phyloP scores from a whole-genome alignment of 2,113 vertebrate genomes.

The Marmota flaviventris region DNA sequence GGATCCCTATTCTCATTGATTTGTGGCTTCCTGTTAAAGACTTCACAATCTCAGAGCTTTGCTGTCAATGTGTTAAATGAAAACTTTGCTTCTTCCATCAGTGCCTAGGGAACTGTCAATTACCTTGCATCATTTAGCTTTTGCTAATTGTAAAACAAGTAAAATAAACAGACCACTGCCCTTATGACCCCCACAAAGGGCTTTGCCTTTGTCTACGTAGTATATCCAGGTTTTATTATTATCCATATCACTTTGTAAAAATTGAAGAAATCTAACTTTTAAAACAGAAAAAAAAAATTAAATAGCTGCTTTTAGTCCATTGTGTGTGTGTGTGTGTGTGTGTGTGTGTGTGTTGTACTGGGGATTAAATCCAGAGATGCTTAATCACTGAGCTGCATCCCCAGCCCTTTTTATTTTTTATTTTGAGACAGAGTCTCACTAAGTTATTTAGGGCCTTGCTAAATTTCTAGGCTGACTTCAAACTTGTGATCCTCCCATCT shows the following conservation, averaged over 20 bases:
- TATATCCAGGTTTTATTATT: neutral
- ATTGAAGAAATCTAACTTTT: neutral
- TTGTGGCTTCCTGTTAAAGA: constrained; percentile 53
- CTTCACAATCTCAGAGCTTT: constrained; percentile 33
- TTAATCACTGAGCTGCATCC: too few relatives aligned
- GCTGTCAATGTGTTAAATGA: constrained; percentile 41
- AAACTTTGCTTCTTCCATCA: neutral
- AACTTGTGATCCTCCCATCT: too few relatives aligned
- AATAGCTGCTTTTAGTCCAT: neutral
- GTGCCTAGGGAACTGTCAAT: constrained; percentile 9
- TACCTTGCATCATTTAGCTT: neutral
- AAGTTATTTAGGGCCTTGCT: too few relatives aligned
- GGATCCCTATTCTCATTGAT: neutral
- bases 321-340: too few relatives aligned
- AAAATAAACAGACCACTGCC: constrained; percentile 4
- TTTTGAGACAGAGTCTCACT: too few relatives aligned
- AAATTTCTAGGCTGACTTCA: too few relatives aligned
- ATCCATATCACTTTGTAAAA: neutral
- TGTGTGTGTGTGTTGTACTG: too few relatives aligned
- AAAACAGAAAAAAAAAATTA: neutral
- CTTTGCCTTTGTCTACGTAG: neutral
- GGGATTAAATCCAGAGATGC: too few relatives aligned
- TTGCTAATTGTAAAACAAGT: constrained; percentile 67
- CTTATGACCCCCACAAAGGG: neutral
- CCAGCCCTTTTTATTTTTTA: too few relatives aligned